Base-by-base conservation (phyloP, 2,888 invertebrate genomes). In the Ernsta delagoae region DNA sequence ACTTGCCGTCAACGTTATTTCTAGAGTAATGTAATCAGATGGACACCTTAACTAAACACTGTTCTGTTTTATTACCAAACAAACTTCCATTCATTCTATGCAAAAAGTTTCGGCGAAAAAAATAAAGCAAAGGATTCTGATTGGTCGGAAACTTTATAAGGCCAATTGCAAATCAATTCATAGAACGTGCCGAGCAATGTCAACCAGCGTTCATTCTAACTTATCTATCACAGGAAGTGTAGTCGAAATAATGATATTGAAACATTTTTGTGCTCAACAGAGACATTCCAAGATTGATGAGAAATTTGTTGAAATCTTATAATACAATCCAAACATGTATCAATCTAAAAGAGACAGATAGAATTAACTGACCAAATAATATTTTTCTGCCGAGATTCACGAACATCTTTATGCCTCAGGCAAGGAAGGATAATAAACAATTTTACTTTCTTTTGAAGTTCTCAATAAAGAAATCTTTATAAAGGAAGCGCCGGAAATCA, bases 401-500 rank as follows among this genome's bases (percentile, higher is more conserved):
- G n/a, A 36, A 36, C n/a, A 36, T 31, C 56, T 31, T 31, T 31
- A 31, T 54, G 50, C 12, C 12, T 4, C 24, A 9, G 43, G 59
- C 24, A 31, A 59, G 54, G 24, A 54, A 16, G 0, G 36, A 16
- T 43, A 36, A 57, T 45, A 54, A 48, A 65, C 39, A 62, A 65
- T 45, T 45, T 8, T 43, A 36, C 64, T 7, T 45, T 65, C 45
- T 57, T 41, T 6, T 65, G 39, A 12, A 65, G 34, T 65, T 65
- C 57, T 57, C 45, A 65, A 65, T 43, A 65, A 65, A 59, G 65
- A 48, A 65, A 65, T 45, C 65, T 24, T 65, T 50, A 65, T 65
- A 65, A 56, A 65, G 48, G 11, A 36, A 48, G 36, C 62, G 50
- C 36, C 48, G 59, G 69, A 80, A 85, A 83, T 81, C 82, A 84